Conservation (phyloP, 2,797 vertebrate genomes). For the Eidolon dupreanum region DNA sequence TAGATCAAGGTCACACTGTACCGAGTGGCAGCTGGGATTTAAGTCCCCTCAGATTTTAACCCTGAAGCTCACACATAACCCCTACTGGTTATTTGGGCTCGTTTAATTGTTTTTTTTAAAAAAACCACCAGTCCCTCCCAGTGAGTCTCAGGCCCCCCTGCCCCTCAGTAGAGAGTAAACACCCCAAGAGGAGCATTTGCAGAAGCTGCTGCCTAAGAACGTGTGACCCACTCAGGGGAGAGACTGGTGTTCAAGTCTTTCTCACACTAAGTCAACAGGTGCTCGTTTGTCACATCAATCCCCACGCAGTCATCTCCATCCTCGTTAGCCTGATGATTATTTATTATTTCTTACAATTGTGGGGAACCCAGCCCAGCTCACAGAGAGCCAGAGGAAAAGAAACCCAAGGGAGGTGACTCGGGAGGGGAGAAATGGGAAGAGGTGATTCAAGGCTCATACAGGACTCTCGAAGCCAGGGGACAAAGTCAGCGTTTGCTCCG, state of each 20-base stretch:
- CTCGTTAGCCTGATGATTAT: background rate
- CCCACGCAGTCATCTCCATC: background rate
- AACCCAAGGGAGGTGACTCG: background rate
- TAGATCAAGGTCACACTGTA: rapidly evolving
- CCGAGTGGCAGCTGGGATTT: background rate
- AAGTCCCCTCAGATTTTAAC: background rate
- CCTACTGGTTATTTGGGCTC: background rate
- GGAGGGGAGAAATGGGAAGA: background rate
- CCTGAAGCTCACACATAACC: background rate
- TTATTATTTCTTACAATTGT: background rate
- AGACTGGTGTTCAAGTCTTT: slow-evolving; percentile 72
- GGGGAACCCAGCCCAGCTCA: background rate
- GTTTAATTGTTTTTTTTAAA: background rate
- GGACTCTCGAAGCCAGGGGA: background rate
- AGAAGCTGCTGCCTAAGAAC: slow-evolving; percentile 76
- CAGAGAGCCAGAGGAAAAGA: background rate
- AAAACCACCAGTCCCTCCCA: background rate
- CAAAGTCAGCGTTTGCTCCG: rapidly evolving
- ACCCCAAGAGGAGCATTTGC: slow-evolving; percentile 71
- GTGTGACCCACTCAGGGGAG: slow-evolving; percentile 68
- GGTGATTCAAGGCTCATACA: background rate
- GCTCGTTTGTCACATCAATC: slow-evolving; percentile 58
- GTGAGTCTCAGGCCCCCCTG: background rate
- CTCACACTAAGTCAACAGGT: slow-evolving; percentile 79
- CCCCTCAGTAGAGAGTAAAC: slow-evolving; percentile 75